Evolutionary conservation across 1,140 invertebrate species (phyloP).

Genomic region (Orchestia grillus): DNA sequence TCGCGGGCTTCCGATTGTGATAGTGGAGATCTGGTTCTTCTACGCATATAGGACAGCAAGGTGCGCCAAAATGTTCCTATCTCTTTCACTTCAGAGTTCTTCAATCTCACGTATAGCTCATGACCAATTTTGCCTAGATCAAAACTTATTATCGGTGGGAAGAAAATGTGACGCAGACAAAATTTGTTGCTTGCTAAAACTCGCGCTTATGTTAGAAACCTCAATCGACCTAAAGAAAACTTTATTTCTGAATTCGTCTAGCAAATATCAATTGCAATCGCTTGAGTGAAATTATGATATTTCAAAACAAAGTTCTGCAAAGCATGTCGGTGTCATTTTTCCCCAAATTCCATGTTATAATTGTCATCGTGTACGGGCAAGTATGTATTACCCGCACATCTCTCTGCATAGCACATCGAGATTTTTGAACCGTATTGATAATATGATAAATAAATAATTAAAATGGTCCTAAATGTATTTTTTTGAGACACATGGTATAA

Average conservation of each 20-base stretch:
- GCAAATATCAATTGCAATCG: background rate
- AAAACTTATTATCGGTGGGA: background rate
- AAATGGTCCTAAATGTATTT: no score
- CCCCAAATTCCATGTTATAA: background rate
- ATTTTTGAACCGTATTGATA: no score
- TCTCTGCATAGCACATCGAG: no score
- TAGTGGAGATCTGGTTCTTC: background rate
- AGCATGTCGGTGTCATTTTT: background rate
- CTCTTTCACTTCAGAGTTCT: background rate
- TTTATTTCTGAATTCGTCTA: background rate
- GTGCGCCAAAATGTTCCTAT: background rate
- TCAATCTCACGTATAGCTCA: background rate
- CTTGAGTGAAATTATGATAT: background rate
- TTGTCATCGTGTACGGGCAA: no score
- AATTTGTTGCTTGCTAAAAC: background rate
- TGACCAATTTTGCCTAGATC: background rate
- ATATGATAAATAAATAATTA: no score
- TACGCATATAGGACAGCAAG: background rate
- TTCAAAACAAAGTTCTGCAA: background rate
- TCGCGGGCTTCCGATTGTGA: background rate
- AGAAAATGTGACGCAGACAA: background rate
- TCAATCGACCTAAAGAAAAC: background rate
- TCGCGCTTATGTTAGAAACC: background rate
- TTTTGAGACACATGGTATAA: no score
- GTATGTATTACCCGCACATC: no score